A percentile compares a stretch with the other conserved stretches of the same genome.
Evolutionary conservation across 1,140 invertebrate genomes (phyloP).

Genomic region (Trachelipus rathkii): DNA sequence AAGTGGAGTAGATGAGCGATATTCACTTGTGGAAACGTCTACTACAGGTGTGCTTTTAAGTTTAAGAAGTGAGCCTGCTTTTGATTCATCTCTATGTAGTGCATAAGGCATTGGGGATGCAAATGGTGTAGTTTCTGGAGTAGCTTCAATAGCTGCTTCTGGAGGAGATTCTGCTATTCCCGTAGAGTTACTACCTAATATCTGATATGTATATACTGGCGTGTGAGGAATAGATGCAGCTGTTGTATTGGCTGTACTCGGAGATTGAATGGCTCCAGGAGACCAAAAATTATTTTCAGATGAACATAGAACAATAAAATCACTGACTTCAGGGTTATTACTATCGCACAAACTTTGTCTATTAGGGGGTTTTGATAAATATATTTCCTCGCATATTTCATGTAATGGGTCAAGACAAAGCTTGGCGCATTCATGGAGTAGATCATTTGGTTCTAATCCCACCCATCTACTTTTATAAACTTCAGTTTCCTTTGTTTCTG

Average conservation of each 20-base stretch:
- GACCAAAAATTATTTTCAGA: conserved; percentile 42
- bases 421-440: conserved; percentile 53
- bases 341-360: conserved; percentile 23
- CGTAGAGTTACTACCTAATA: conserved; percentile 24
- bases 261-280: conserved; percentile 31
- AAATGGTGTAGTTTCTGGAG: conserved; percentile 44
- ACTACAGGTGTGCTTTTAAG: not conserved
- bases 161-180: conserved; percentile 42
- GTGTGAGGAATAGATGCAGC: conserved; percentile 34
- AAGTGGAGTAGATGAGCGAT: conserved; percentile 18
- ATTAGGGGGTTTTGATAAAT: not conserved
- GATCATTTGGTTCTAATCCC: conserved; percentile 52
- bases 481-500: conserved; percentile 52
- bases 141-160: conserved; percentile 43
- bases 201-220: conserved; percentile 33
- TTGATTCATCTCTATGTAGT: not conserved
- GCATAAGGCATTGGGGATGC: conserved; percentile 34
- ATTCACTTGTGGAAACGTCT: not conserved
- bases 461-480: conserved; percentile 51
- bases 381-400: conserved; percentile 49
- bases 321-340: conserved; percentile 21
- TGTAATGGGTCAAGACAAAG: conserved; percentile 53
- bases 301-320: conserved; percentile 31
- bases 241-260: conserved; percentile 24
- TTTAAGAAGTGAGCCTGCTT: not conserved